Base-by-base conservation (phyloP, 2,113 vertebrate genomes). In the Ophthalmolycus amberensis region DNA sequence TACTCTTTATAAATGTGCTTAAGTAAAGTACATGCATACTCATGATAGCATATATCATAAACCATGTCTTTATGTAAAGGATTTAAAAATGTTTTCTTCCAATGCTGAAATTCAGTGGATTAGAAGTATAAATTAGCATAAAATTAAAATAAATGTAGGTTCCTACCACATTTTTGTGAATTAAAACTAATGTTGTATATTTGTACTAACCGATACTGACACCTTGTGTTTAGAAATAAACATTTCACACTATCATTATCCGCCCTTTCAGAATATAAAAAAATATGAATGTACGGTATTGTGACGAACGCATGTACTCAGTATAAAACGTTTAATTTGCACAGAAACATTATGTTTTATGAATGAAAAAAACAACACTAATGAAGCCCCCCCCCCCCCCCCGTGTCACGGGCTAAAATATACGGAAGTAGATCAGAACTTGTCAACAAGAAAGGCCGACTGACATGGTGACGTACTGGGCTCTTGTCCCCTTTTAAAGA, bases 371-470 rank as follows among this genome's bases (percentile, higher is more conserved):
- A 40, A 25, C 42, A 3, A 11, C 15, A 7, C 7, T n/a, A 9
- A 1, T 2, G 27, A 80, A 76, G 83, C 85, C 12, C 3, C 9
- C 1, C 29, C 85, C 73, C 72, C 82, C 86, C 80, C 68, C 6
- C 12, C 3, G 6, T 10, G 87, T 87, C 88, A 90, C 10, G 29
- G 59, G 60, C 60, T 63, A 27, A 86, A 84, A 44, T 27, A 89
- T 38, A 72, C 94, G 96, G 95, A 96, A 96, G 95, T 93, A 32
- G 71, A 15, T 81, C 48, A 54, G 79, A 88, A 90, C 77, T 94
- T 95, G 92, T 94, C 95, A 95, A 95, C 92, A 94, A 89, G 80
- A 87, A 38, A 89, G 90, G 83, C 92, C 77, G 65, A 90, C 87
- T 68, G 80, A 91, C 64, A 91, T 38, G 92, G 88, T 92, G 90